Evolutionary conservation across 2,113 vertebrate species (phyloP).

Genomic region (Ibidorhyncha struthersii): DNA sequence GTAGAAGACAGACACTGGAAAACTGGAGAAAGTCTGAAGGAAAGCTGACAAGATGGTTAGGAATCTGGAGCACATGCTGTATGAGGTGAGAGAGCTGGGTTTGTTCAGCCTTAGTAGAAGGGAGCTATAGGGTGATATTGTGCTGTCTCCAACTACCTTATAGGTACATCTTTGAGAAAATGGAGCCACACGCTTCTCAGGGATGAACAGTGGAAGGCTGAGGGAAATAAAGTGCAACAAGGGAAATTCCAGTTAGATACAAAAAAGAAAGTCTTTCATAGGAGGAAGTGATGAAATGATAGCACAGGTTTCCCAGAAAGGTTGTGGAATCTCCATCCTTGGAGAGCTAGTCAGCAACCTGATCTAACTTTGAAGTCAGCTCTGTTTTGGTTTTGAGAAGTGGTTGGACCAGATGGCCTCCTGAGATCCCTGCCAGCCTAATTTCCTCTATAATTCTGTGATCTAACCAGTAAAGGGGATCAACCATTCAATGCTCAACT

Average conservation of each 20-base stretch:
- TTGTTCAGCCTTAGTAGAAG: not conserved
- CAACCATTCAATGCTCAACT: not conserved
- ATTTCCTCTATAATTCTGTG: not conserved
- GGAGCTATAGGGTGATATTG: not conserved
- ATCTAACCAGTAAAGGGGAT: not conserved
- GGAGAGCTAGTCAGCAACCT: not conserved
- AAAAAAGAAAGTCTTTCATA: not conserved
- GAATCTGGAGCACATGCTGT: not conserved
- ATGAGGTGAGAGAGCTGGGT: not conserved
- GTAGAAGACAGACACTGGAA: not conserved
- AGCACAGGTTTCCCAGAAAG: not conserved
- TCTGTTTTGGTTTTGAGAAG: not conserved
- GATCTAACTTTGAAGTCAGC: not conserved
- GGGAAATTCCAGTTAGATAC: not conserved
- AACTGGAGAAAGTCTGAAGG: not conserved
- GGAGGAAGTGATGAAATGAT: not conserved
- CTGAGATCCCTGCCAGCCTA: not conserved
- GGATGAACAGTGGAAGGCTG: not conserved
- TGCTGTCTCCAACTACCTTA: not conserved
- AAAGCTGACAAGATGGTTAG: not conserved
- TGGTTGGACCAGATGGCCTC: not conserved
- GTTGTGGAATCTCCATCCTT: not conserved
- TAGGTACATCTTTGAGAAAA: not conserved
- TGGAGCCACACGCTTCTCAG: not conserved
- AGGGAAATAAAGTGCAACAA: not conserved